Percentiles rank a stretch among this genome's conserved stretches.
These are phyloP conservation scores for Drosophila borborema DNA, from an alignment of 2,888 invertebrate genomes.

Conservation along the genomic window DNA sequence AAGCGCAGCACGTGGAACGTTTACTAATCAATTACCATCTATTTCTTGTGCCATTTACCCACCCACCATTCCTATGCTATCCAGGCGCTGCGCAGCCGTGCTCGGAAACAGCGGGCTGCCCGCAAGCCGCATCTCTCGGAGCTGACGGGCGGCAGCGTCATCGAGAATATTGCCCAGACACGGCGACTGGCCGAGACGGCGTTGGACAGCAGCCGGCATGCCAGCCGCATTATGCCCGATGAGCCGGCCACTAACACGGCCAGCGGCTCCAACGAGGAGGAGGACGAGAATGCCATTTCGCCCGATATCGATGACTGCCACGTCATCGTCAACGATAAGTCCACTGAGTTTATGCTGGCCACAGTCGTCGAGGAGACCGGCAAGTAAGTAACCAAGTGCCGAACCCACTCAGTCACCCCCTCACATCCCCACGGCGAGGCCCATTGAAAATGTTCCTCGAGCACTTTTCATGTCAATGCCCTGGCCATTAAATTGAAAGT, in stretches of 20 bases:
- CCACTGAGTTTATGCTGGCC: slow-evolving; percentile 95
- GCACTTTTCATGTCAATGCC: slow-evolving; percentile 16
- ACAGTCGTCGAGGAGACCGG: slow-evolving; percentile 94
- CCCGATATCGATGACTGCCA: slow-evolving; percentile 91
- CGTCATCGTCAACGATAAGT: slow-evolving; percentile 95
- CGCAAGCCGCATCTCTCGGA: slow-evolving; percentile 91
- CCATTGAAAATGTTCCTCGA: slow-evolving; percentile 2
- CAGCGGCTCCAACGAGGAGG: slow-evolving; percentile 95
- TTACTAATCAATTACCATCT: slow-evolving; percentile 10
- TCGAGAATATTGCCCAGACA: slow-evolving; percentile 95
- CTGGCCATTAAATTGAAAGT: slow-evolving; percentile 28
- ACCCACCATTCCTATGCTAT: neutral
- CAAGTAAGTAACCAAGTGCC: slow-evolving; percentile 87
- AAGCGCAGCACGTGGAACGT: neutral
- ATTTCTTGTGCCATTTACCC: neutral
- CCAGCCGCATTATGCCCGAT: slow-evolving; percentile 87
- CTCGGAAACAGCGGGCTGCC: slow-evolving; percentile 92
- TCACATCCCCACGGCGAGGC: neutral
- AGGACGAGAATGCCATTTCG: slow-evolving; percentile 89
- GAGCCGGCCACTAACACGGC: slow-evolving; percentile 95
- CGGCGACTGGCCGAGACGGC: slow-evolving; percentile 93
- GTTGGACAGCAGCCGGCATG: slow-evolving; percentile 86
- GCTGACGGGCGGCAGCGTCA: slow-evolving; percentile 92
- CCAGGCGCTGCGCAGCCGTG: slow-evolving; percentile 94
- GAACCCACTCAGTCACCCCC: neutral